Evolutionary conservation across 2,888 invertebrate genomes (phyloP).

Genomic region (Tridacna gigas): DNA sequence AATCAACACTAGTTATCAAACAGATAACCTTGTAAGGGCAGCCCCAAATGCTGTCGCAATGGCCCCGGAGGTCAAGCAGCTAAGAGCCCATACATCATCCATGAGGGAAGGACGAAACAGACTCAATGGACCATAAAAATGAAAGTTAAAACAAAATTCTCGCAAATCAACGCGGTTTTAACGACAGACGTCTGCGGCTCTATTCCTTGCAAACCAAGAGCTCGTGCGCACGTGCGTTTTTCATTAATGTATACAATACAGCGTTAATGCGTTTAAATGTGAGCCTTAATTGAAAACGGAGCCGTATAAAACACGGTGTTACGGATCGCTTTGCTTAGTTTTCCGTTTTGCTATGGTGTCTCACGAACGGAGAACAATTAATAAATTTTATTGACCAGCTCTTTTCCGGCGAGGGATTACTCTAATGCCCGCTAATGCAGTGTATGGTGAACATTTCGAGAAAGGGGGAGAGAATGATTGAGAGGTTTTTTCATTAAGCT

Average conservation of each 20-base stretch:
- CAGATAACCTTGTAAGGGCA: too few species aligned
- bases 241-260: constrained; percentile 52
- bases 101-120: too few species aligned
- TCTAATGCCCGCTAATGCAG: constrained; percentile 66
- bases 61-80: too few species aligned
- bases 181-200: neutral
- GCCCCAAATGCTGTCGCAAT: too few species aligned
- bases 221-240: constrained; percentile 54
- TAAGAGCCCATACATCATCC: too few species aligned
- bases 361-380: constrained; percentile 64
- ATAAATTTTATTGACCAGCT: constrained; percentile 68
- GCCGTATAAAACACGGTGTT: constrained; percentile 63
- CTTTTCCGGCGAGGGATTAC: constrained; percentile 59
- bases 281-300: constrained; percentile 64
- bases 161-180: neutral
- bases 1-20: too few species aligned
- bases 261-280: constrained; percentile 57
- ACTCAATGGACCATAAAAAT: neutral
- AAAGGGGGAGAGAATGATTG: constrained; percentile 48
- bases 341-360: constrained; percentile 63
- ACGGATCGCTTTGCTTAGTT: constrained; percentile 55
- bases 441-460: constrained; percentile 29
- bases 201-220: neutral
- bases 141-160: neutral
- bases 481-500: constrained; percentile 59